Evolutionary conservation across 64 coral and sea anemone genomes (phyloP).

Genomic region (Porites lutea): DNA sequence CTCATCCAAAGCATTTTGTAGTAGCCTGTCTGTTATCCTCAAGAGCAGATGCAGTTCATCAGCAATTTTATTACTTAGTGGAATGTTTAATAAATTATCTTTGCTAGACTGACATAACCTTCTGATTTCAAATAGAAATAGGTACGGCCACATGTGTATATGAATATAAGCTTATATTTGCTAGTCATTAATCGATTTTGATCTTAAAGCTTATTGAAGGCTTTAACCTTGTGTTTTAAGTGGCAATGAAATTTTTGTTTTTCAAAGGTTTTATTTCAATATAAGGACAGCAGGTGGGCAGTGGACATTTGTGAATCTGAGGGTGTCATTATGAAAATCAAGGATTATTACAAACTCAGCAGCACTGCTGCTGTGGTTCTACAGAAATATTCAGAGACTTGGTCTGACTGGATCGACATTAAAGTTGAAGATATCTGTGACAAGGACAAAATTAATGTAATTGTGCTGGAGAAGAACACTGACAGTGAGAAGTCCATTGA

Average conservation of each 20-base stretch:
- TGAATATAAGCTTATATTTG: constrained; percentile 21
- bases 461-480: neutral
- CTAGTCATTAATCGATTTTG: constrained; percentile 12
- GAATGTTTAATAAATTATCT: too few relatives aligned
- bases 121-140: neutral
- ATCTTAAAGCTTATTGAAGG: constrained; percentile 12
- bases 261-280: too few relatives aligned
- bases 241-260: too few relatives aligned
- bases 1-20: constrained; percentile 61
- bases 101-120: too few relatives aligned
- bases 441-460: constrained; percentile 16
- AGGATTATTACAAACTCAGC: too few relatives aligned
- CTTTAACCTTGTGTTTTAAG: neutral
- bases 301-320: too few relatives aligned
- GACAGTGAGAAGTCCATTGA: constrained; percentile 10
- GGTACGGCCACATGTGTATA: constrained; percentile 33
- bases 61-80: neutral
- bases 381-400: neutral
- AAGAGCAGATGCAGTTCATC: constrained; percentile 50
- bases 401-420: constrained; percentile 24
- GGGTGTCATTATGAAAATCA: too few relatives aligned
- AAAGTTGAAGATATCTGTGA: constrained; percentile 35
- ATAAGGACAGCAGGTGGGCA: too few relatives aligned
- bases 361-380: too few relatives aligned
- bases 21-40: constrained; percentile 28